Base-by-base conservation (phyloP, 2,888 invertebrate genomes). In the Acanthococcus lagerstroemiae region DNA sequence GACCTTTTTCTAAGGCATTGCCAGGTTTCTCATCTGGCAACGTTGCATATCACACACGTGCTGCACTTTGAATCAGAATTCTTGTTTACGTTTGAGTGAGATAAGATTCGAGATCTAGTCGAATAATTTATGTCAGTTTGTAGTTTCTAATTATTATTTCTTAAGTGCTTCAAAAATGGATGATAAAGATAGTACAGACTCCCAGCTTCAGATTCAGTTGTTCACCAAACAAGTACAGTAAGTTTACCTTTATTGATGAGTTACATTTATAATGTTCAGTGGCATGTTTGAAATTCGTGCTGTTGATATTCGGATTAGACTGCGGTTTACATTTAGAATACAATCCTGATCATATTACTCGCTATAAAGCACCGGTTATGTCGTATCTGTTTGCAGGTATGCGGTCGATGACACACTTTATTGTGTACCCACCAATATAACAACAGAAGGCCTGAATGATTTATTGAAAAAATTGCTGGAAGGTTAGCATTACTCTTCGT, bases 371-470 rank as follows among this genome's bases (percentile, higher is more conserved):
- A 22, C 24, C 7, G 46, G 19, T 52, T 5, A 24, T 52, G 19
- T 22, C 21, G 19, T 52, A 52, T 3, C 2, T 67, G 70, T 70
- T 76, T 78, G 70, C 75, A 94, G 94, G 71, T 91, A 86, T 82
- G 89, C 93, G 6, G 86, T 95, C 55, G 86, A 93, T 5, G 89
- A 92, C 76, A 84, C 83, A 70, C 90, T 92, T 0, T 86, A 88
- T 73, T 87, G 91, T 17, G 87, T 95, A 22, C 87, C 90, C 60
- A 83, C 85, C 55, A 83, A 82, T 69, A 82, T 89, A 3, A 81
- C 84, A 55, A 76, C 82, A 12, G 77, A 80, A 22, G 87, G 89
- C 67, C 78, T 95, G 12, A 92, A 89, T 75, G 83, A 82, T 25
- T 79, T 95, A 61, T 78, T 95, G 2, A 91, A 92, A 77, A 85